Conservation (phyloP, 2,797 vertebrate species). For the Dromococcyx pavoninus region DNA sequence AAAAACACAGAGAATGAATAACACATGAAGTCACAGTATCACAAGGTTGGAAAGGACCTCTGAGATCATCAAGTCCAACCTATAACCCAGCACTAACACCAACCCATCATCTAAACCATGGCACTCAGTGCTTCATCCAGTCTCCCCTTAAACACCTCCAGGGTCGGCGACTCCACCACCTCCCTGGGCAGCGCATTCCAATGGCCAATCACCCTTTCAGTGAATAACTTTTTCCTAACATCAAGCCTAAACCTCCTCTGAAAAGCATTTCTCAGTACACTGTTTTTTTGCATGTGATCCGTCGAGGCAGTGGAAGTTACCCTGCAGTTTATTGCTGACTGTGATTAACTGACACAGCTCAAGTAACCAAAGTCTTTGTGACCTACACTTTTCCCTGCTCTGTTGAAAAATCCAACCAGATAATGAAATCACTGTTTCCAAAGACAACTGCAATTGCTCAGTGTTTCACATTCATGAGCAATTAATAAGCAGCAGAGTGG, state of each 20-base stretch:
- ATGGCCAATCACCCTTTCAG: too few relatives aligned
- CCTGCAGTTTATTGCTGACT: not conserved
- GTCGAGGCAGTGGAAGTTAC: not conserved
- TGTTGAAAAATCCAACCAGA: not conserved
- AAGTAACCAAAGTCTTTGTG: not conserved
- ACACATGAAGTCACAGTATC: not conserved
- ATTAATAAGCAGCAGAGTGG: not conserved
- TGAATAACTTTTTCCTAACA: too few relatives aligned
- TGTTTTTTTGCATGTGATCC: fast-evolving
- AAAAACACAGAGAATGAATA: not conserved
- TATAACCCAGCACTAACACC: too few relatives aligned
- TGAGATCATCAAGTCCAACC: too few relatives aligned
- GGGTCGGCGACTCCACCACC: too few relatives aligned
- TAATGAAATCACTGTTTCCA: not conserved
- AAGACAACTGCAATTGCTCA: not conserved
- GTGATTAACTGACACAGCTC: not conserved
- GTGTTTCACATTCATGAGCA: not conserved
- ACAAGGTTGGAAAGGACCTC: too few relatives aligned
- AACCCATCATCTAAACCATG: too few relatives aligned
- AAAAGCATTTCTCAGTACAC: not conserved
- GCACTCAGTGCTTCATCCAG: too few relatives aligned
- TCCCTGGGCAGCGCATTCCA: too few relatives aligned
- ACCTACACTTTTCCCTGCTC: not conserved
- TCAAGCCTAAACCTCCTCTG: too few relatives aligned
- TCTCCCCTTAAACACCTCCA: too few relatives aligned